These are phyloP conservation scores for Epinephelus awoara DNA, from an alignment of 2,797 vertebrate genomes.

Conservation along the genomic window DNA sequence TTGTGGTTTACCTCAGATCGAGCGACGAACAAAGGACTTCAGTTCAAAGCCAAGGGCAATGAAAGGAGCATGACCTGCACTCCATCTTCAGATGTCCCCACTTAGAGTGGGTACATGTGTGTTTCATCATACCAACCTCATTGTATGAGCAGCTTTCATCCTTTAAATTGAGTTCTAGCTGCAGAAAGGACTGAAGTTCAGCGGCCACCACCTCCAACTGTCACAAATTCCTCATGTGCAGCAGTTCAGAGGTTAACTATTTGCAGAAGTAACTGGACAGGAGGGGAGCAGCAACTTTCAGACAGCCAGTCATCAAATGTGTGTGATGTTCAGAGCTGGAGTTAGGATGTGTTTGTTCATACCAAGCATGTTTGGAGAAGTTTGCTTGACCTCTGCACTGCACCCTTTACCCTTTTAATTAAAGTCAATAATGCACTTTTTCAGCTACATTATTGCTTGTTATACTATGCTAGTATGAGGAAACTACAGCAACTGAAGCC, in stretches of 20 bases:
- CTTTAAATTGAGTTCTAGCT: not conserved
- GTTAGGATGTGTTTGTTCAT: slow-evolving; percentile 25
- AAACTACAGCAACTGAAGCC: not conserved
- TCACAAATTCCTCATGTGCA: slow-evolving; percentile 12
- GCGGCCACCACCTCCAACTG: not conserved
- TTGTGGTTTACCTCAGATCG: slow-evolving; percentile 65
- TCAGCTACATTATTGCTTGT: not conserved
- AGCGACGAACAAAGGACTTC: slow-evolving; percentile 32
- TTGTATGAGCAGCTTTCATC: slow-evolving; percentile 41
- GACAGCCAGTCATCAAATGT: not conserved
- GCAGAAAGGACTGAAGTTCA: not conserved
- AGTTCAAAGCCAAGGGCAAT: slow-evolving; percentile 60
- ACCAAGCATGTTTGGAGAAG: not conserved
- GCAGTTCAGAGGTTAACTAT: slow-evolving; percentile 48
- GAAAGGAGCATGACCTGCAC: slow-evolving; percentile 46
- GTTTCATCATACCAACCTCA: slow-evolving; percentile 19
- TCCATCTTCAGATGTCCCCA: slow-evolving; percentile 44
- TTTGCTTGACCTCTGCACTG: slow-evolving; percentile 24
- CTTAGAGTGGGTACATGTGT: not conserved
- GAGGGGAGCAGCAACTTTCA: slow-evolving; percentile 9
- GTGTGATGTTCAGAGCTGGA: slow-evolving; percentile 26
- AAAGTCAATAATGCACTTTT: not conserved
- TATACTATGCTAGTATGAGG: not conserved
- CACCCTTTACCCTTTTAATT: not conserved
- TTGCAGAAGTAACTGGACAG: slow-evolving; percentile 11